phyloP scores from a whole-genome alignment of 2,888 invertebrate genomes.

The Adelognathus sp. region DNA sequence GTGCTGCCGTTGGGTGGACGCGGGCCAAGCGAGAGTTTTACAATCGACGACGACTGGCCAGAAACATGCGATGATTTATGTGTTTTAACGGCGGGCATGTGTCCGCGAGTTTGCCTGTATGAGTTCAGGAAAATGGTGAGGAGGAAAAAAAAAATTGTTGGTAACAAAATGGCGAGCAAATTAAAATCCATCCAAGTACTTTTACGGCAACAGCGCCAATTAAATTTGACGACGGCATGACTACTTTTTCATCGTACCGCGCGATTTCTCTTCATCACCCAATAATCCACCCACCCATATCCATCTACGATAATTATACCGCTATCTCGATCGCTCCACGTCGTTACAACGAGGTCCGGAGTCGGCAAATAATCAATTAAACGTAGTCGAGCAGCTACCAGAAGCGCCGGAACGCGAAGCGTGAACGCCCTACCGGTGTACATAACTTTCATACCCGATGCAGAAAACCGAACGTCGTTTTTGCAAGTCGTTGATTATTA shows the following conservation, averaged over 20 bases:
- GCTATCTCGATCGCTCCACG: conserved; percentile 2
- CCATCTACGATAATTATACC: conserved; percentile 35
- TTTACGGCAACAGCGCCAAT: conserved; percentile 4
- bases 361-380: conserved; percentile 27
- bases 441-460: neutral
- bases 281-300: conserved; percentile 30
- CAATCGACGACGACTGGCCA: conserved; percentile 41
- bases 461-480: neutral
- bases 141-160: conserved; percentile 27
- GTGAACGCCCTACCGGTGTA: neutral
- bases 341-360: conserved; percentile 9
- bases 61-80: conserved; percentile 56
- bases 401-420: neutral
- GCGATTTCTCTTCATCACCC: conserved; percentile 40
- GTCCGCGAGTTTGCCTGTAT: neutral
- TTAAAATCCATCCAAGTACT: neutral
- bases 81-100: conserved; percentile 10
- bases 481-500: neutral
- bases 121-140: conserved; percentile 6
- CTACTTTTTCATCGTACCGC: neutral
- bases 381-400: neutral
- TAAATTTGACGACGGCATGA: neutral
- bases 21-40: conserved; percentile 54
- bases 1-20: conserved; percentile 55
- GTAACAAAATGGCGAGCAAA: neutral